A percentile compares a stretch with the other conserved stretches of the same genome.
Evolutionary conservation across 2,113 vertebrate genomes (phyloP).

Genomic region (Microcebus jonahi): DNA sequence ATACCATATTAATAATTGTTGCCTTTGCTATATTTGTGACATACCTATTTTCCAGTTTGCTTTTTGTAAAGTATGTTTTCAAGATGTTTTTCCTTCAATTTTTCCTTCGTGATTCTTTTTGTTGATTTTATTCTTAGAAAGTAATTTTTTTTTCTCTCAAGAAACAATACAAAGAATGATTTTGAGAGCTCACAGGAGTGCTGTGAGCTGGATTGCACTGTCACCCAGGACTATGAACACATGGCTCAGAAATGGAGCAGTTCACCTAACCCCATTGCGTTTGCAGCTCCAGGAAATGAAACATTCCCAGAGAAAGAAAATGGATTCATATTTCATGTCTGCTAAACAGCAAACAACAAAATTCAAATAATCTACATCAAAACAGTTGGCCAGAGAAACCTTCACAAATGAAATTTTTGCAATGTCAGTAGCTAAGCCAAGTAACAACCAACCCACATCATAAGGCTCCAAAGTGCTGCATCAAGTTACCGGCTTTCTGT

Average conservation of each 20-base stretch:
- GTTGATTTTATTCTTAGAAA: slow-evolving; percentile 40
- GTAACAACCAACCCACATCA: slow-evolving; percentile 38
- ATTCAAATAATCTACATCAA: slow-evolving; percentile 41
- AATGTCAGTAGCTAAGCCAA: slow-evolving; percentile 54
- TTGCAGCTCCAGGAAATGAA: slow-evolving; percentile 50
- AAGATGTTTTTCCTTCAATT: background rate
- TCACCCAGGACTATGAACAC: background rate
- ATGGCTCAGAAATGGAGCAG: background rate
- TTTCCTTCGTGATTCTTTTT: background rate
- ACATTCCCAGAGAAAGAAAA: slow-evolving; percentile 47
- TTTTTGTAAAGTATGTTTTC: background rate
- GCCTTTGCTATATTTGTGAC: background rate
- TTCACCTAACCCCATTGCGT: background rate
- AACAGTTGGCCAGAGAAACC: slow-evolving; percentile 50
- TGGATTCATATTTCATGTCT: slow-evolving; percentile 49
- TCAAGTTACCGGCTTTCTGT: slow-evolving; percentile 46
- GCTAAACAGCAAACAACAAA: slow-evolving; percentile 48
- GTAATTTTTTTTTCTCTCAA: background rate
- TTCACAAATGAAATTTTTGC: slow-evolving; percentile 41
- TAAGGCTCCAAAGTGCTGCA: slow-evolving; percentile 9
- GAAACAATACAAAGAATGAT: background rate
- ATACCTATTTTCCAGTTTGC: background rate
- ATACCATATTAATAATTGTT: background rate
- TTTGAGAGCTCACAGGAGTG: background rate
- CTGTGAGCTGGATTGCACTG: background rate